Evolutionary conservation across 1,140 invertebrate genomes (phyloP).

Genomic region (Probaryconus sp.): DNA sequence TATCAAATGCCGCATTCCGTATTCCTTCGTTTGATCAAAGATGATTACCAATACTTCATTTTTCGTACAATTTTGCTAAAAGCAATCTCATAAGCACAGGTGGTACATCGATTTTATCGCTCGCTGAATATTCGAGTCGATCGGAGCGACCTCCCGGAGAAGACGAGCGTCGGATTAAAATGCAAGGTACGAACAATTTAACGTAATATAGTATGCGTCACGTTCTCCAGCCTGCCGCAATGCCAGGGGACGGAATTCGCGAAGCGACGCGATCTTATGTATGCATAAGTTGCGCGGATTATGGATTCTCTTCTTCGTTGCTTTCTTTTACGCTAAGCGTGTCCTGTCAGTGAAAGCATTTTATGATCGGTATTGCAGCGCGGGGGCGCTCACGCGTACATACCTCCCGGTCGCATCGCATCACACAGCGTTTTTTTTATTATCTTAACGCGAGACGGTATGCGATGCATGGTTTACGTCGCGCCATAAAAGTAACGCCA

Average conservation of each 20-base stretch:
- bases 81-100: constrained; percentile 50
- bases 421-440: constrained; percentile 66
- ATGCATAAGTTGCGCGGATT: constrained; percentile 62
- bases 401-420: constrained; percentile 37
- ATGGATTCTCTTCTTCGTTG: constrained; percentile 42
- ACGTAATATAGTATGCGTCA: constrained; percentile 50
- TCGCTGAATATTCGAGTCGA: constrained; percentile 44
- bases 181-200: constrained; percentile 46
- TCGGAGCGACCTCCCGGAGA: constrained; percentile 12
- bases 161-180: constrained; percentile 39
- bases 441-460: constrained; percentile 69
- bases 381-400: constrained; percentile 36
- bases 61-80: constrained; percentile 49
- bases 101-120: constrained; percentile 35
- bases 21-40: constrained; percentile 30
- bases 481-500: constrained; percentile 72
- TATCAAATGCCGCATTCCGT: constrained; percentile 43
- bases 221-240: constrained; percentile 27
- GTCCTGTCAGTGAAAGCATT: constrained; percentile 62
- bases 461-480: constrained; percentile 71
- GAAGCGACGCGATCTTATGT: constrained; percentile 33
- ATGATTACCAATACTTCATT: constrained; percentile 45
- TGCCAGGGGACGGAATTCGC: constrained; percentile 29
- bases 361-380: constrained; percentile 56
- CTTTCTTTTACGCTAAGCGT: constrained; percentile 67